Base-by-base conservation (phyloP, 2,797 vertebrate species). In the Toxotes lorentzi region DNA sequence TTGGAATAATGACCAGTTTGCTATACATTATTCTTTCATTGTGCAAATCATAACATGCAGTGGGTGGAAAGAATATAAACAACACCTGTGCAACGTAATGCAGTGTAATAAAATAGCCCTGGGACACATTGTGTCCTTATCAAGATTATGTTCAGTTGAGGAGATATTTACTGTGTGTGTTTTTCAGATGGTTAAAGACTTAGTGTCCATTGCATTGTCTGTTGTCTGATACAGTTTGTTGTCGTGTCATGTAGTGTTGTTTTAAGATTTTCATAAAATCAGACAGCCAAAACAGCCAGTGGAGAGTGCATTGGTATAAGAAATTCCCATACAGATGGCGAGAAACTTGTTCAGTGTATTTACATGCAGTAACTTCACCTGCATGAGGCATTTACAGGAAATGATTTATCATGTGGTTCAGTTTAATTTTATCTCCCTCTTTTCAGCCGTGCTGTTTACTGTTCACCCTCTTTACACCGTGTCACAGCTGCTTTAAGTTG, bases 1-100 rank as follows among this genome's bases (percentile, higher is more conserved):
- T 38, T 51, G 50, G 14, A 76, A 43, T 70, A 73, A 63, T 76
- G 61, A 24, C 17, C 63, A 60, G 57, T 32, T 59, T 70, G 57
- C 70, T 30, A 11, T 54, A 53, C 32, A 41, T 53, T 34, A 51
- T 43, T 40, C 17, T 51, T 47, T 63, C 24, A 38, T 27, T 60
- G 35, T 23, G 19, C 19, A 56, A 67, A 58, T 76, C 43, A 68
- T 17, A 72, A 13, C 62, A 24, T 40, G 32, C 13, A 54, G 13
- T n/a, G 23, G 21, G 47, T 56, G 35, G 68, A 68, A 4, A 41
- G 14, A 16, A 48, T 32, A 12, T 34, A 59, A 66, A 17, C 13
- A 67, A 30, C 38, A 58, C 13, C 60, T 51, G 27, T 30, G 17
- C 30, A 45, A 19, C 10, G 1, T 2, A 0, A 45, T 23, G 48